Evolutionary conservation across 1,140 invertebrate species (phyloP).

Genomic region (Drosophila ficusphila): DNA sequence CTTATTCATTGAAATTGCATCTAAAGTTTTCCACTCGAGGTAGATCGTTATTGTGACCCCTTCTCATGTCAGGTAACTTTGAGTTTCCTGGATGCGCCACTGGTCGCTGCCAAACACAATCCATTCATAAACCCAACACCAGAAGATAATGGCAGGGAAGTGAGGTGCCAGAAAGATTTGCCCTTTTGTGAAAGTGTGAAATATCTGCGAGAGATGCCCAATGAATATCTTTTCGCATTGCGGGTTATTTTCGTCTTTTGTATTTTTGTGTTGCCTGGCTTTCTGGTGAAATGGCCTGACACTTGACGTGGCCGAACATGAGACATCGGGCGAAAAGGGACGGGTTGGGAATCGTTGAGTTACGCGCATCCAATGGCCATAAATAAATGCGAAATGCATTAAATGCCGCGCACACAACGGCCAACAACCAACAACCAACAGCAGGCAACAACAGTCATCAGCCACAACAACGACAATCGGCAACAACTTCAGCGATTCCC

Average conservation of each 20-base stretch:
- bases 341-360: constrained; percentile 59
- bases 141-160: background rate
- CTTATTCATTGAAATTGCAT: too few relatives aligned
- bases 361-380: constrained; percentile 76
- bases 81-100: too few relatives aligned
- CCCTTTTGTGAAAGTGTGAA: constrained; percentile 75
- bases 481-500: constrained; percentile 34
- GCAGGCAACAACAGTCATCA: constrained; percentile 9
- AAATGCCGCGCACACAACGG: constrained; percentile 53
- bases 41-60: too few relatives aligned
- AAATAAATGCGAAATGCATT: constrained; percentile 81
- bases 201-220: constrained; percentile 73
- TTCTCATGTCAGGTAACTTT: too few relatives aligned
- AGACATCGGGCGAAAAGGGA: constrained; percentile 15
- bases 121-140: constrained; percentile 37
- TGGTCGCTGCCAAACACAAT: constrained; percentile 11
- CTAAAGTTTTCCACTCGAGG: too few relatives aligned
- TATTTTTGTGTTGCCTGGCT: constrained; percentile 35
- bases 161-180: constrained; percentile 4
- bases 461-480: constrained; percentile 29
- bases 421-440: constrained; percentile 27
- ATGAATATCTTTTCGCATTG: constrained; percentile 14
- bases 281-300: constrained; percentile 68
- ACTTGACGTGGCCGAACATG: constrained; percentile 76
- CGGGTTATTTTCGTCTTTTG: constrained; percentile 30